Evolutionary conservation across 2,113 vertebrate species (phyloP), one percentile per base, ranked within the genome.

Genomic region (Drymodes brunneopygia): DNA sequence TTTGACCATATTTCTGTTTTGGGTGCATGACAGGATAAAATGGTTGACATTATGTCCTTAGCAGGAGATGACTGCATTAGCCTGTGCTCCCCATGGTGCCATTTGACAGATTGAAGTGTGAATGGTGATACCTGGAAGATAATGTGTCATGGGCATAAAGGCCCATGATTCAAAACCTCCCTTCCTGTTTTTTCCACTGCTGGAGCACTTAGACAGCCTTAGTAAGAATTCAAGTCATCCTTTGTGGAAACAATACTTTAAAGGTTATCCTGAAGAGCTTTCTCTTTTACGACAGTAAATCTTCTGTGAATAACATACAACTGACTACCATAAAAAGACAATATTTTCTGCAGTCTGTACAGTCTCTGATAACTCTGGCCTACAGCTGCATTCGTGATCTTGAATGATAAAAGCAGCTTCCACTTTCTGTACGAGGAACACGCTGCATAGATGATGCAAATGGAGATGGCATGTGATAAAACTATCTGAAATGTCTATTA

Each of bases 31-130:
- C 31, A 65, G 36, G 91, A 95, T 89, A 79, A 89, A 89, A 79
- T 69, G 6, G 10, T 91, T 87, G 88, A 61, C 62, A 61, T 72
- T 53, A 75, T 64, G 70, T 91, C 81, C 91, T 84, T 85, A 94
- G n/a, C 47, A 85, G 73, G 45, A 90, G 86, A 89, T 57, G 85
- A 21, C 81, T 92, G 73, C 86, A 89, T 94, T 95, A 92, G 61
- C 44, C 57, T 5, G 6, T 36, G 25, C 40, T 95, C 65, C 86
- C 77, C 28, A 29, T 3, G 38, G 89, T 53, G 69, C 61, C 21
- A 28, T 94, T 40, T 87, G 83, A 92, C 78, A 90, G 81, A 45
- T 10, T 77, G 70, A 88, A 77, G 50, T 33, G 81, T 12, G 23
- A 84, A 40, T n/a, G 22, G n/a, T 72, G 47, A n/a, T 95, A 89